Percentiles rank a stretch among this genome's conserved stretches.
phyloP scores from a whole-genome alignment of 2,113 vertebrate genomes.

The Cairina moschata region DNA sequence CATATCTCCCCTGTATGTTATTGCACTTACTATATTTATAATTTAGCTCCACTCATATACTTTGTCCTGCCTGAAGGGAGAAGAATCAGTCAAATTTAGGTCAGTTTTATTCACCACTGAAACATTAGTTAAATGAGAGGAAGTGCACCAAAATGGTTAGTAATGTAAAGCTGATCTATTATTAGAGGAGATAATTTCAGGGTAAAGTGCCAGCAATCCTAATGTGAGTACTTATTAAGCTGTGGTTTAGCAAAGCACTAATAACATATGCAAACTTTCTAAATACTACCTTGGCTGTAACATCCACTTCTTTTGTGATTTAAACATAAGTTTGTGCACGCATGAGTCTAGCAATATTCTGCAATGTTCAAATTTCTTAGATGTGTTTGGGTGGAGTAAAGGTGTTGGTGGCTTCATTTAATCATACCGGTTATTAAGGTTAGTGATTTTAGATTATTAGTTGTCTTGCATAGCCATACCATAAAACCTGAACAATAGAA shows the following conservation, averaged over 20 bases:
- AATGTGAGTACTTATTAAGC: slow-evolving; percentile 21
- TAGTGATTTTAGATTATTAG: not conserved
- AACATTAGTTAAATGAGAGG: not conserved
- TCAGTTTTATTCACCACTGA: not conserved
- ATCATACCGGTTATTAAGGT: not conserved
- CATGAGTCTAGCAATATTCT: not conserved
- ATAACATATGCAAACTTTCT: not conserved
- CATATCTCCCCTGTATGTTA: not conserved
- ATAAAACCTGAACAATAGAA: not conserved
- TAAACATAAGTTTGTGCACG: not conserved
- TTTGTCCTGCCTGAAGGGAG: not conserved
- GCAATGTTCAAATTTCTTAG: not conserved
- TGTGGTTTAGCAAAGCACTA: not conserved
- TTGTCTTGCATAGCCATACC: not conserved
- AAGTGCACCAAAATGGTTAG: not conserved
- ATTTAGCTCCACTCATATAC: not conserved
- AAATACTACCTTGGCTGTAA: not conserved
- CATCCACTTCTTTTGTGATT: not conserved
- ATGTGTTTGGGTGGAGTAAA: not conserved
- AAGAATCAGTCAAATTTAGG: not conserved
- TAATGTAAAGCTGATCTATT: not conserved
- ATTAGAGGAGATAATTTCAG: slow-evolving; percentile 29
- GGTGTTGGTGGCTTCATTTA: not conserved
- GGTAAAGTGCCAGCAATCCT: not conserved
- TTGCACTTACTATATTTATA: not conserved